A percentile compares a stretch with the other conserved stretches of the same genome.
Conservation (phyloP, 2,888 invertebrate genomes). For the Dexiosoma caninum region DNA sequence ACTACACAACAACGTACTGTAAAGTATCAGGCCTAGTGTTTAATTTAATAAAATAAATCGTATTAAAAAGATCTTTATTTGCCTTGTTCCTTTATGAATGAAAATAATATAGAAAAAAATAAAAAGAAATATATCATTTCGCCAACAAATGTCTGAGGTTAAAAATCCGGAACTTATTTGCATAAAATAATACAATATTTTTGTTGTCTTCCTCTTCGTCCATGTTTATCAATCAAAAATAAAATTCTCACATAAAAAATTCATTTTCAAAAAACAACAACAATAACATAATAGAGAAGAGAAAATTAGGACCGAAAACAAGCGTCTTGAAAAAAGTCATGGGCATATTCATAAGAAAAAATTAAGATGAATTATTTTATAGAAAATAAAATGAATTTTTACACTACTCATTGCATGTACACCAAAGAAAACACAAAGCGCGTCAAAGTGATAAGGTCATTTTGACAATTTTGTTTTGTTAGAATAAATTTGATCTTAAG, state of each 20-base stretch:
- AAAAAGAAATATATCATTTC: background rate
- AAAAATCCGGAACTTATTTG: constrained; percentile 61
- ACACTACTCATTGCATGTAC: background rate
- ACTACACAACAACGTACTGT: no score
- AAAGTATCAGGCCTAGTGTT: constrained; percentile 43
- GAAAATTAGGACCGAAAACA: constrained; percentile 1
- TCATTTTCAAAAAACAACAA: background rate
- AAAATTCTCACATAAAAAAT: constrained; percentile 49
- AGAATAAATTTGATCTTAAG: no score
- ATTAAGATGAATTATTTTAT: constrained; percentile 30
- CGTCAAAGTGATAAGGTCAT: background rate
- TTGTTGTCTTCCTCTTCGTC: background rate
- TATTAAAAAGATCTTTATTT: constrained; percentile 54
- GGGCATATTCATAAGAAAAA: constrained; percentile 59
- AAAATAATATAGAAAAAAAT: constrained; percentile 6
- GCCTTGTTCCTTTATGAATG: constrained; percentile 22
- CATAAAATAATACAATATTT: constrained; percentile 39
- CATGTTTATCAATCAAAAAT: background rate
- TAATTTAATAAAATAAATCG: constrained; percentile 38
- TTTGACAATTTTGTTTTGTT: background rate
- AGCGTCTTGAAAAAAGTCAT: constrained; percentile 55
- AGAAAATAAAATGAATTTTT: constrained; percentile 35
- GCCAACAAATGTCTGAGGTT: constrained; percentile 46
- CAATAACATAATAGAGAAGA: constrained; percentile 13
- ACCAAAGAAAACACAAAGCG: background rate